Conservation (phyloP, 2,797 vertebrate species). For the Ibycter americanus region DNA sequence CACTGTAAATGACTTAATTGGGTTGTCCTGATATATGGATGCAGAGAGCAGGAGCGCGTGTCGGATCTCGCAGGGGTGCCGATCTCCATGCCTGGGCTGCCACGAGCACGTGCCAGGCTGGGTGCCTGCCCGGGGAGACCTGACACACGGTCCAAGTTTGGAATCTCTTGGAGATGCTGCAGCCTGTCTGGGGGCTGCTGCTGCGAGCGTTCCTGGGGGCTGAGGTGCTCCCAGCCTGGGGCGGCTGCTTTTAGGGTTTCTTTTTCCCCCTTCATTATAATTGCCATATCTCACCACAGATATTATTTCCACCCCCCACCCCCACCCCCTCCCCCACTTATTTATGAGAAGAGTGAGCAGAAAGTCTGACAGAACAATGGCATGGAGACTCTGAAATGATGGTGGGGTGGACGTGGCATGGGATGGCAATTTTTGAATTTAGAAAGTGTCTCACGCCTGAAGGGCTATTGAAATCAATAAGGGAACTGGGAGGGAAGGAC, state of each 20-base stretch:
- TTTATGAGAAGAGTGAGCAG: not conserved
- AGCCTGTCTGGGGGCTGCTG: not conserved
- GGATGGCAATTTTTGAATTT: not conserved
- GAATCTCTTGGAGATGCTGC: not conserved
- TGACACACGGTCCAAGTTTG: accelerated
- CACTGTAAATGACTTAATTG: constrained; percentile 74
- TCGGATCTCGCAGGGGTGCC: not conserved
- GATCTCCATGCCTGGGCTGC: accelerated
- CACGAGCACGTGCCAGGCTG: accelerated
- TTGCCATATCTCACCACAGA: accelerated
- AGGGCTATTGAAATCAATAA: not conserved
- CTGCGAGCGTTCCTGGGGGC: not conserved
- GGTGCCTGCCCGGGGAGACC: accelerated
- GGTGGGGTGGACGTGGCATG: accelerated
- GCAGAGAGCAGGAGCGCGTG: not conserved
- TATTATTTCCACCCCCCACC: no score
- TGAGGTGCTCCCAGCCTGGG: not conserved
- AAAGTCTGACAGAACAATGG: not conserved
- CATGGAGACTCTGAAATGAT: accelerated
- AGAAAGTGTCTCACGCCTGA: not conserved
- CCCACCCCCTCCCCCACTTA: no score
- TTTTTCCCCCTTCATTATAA: not conserved
- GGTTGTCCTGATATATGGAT: constrained; percentile 16
- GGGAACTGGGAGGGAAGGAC: not conserved
- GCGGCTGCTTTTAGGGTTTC: not conserved